A percentile compares a stretch with the other conserved stretches of the same genome.
phyloP scores from a whole-genome alignment of 2,797 vertebrate genomes.

The Gallinago nigripennis region DNA sequence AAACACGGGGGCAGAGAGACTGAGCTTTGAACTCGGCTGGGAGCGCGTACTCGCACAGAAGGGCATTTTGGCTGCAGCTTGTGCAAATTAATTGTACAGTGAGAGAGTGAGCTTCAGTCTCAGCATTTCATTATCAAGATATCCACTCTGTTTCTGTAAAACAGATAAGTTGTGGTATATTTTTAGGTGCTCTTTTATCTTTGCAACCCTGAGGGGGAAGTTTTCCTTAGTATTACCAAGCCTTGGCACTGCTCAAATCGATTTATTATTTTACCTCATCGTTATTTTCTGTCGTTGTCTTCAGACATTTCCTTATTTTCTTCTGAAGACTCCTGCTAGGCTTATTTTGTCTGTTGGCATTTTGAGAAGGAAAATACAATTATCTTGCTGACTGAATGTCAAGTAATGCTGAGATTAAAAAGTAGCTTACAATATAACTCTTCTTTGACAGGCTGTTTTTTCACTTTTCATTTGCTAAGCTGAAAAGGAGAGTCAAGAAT shows the following conservation, averaged over 20 bases:
- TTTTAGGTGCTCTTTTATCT: background rate
- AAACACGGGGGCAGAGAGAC: background rate
- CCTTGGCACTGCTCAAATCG: background rate
- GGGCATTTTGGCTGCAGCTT: background rate
- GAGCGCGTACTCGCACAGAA: background rate
- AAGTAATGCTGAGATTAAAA: constrained; percentile 32
- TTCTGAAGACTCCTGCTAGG: constrained; percentile 8
- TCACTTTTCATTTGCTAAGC: background rate
- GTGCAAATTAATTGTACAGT: background rate
- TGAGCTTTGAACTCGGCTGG: background rate
- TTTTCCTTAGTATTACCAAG: background rate
- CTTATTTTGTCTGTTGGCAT: constrained; percentile 11
- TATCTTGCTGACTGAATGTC: background rate
- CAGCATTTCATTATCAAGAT: background rate
- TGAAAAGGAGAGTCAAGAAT: background rate
- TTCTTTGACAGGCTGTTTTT: constrained; percentile 1
- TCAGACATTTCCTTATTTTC: background rate
- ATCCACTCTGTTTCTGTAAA: background rate
- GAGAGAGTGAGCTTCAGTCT: background rate
- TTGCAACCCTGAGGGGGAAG: background rate
- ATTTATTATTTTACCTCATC: background rate
- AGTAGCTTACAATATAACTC: background rate
- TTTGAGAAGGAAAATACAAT: constrained; percentile 24
- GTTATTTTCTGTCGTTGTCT: constrained; percentile 3
- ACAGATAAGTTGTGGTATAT: background rate